Base-by-base conservation (phyloP, 2,888 invertebrate species). In the Pristionchus mayeri region DNA sequence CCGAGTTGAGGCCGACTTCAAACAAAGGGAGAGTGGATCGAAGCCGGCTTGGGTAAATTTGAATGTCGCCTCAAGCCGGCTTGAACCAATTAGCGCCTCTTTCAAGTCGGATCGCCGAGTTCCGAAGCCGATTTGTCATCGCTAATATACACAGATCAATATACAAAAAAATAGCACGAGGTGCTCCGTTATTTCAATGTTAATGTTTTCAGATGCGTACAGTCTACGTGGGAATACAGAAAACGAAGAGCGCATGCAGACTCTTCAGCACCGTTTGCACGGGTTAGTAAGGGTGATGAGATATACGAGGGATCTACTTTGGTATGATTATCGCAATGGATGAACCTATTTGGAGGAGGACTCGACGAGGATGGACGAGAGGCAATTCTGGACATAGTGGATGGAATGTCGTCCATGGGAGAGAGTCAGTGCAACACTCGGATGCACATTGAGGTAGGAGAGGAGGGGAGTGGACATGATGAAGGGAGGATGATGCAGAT, bases 231-330 rank as follows among this genome's bases (percentile, higher is more conserved):
- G 79, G 79, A 4, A 40, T 79, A 9, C 79, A 79, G 54, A 52
- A 24, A n/a, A 54, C 30, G 1, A 11, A 0, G 13, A 18, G 34
- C 27, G 27, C 16, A 9, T 34, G 34, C 27, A 44, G 79, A 44
- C 34, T 79, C 11, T 79, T 79, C 54, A 44, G 34, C 30, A 54
- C 79, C 24, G 37, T 54, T 37, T 79, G 79, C 79, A 52, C 79
- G n/a, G 79, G 79, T 79, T 16, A 75, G 4, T 4, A 30, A 6
- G 11, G 44, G 44, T 44, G 7, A 54, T 4, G 54, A 18, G 21
- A 54, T 54, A 18, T n/a, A n/a, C n/a, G 9, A 54, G 54, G 9
- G 16, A 54, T 18, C 21, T n/a, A n/a, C n/a, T n/a, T n/a, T n/a
- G n/a, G n/a, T n/a, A n/a, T 7, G n/a, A 16, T 54, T 54, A 54